These are phyloP conservation scores for Luffia ferchaultella DNA, from an alignment of 2,888 invertebrate genomes.

Conservation along the genomic window DNA sequence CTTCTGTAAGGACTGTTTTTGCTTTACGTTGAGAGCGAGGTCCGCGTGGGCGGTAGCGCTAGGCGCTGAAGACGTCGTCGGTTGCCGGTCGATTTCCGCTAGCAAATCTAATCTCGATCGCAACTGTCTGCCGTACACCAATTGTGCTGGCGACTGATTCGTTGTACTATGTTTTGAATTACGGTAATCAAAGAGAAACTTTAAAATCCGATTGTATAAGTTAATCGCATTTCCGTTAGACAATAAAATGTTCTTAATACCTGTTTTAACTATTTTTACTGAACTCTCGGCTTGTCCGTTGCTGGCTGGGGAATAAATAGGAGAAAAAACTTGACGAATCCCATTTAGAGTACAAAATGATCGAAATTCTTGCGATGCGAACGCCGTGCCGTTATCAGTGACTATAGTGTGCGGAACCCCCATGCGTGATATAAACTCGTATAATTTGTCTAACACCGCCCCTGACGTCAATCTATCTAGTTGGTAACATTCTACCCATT, in stretches of 20 bases:
- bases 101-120: slow-evolving; percentile 13
- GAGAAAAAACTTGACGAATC: slow-evolving; percentile 13
- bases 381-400: slow-evolving; percentile 17
- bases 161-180: too few relatives aligned
- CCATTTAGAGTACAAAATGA: slow-evolving; percentile 15
- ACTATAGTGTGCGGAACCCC: slow-evolving; percentile 16
- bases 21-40: too few relatives aligned
- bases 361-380: slow-evolving; percentile 12
- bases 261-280: slow-evolving; percentile 14
- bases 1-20: too few relatives aligned
- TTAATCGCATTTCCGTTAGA: slow-evolving; percentile 1
- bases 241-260: too few relatives aligned
- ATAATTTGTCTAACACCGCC: slow-evolving; percentile 16
- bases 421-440: slow-evolving; percentile 17
- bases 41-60: too few relatives aligned
- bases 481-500: slow-evolving; percentile 15
- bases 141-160: slow-evolving; percentile 14
- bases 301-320: slow-evolving; percentile 10
- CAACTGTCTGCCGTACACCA: slow-evolving; percentile 12
- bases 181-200: too few relatives aligned
- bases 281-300: slow-evolving; percentile 15
- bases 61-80: too few relatives aligned
- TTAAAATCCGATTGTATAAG: slow-evolving; percentile 8
- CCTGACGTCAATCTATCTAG: too few relatives aligned
- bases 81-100: too few relatives aligned